phyloP scores from a whole-genome alignment of 2,797 vertebrate species.

The Coregonus sp. region DNA sequence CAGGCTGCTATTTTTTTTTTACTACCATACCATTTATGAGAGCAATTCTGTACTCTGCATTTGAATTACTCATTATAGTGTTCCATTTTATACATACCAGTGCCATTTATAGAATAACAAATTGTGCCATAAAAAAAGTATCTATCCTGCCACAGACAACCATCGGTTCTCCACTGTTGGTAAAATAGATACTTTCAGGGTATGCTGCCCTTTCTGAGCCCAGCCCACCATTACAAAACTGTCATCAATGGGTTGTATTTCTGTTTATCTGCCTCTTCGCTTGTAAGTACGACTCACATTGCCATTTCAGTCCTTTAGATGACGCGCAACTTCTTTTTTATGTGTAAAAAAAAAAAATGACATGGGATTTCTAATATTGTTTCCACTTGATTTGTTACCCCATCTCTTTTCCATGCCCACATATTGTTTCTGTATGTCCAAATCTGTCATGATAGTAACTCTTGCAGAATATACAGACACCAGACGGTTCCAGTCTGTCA shows the following conservation, averaged over 20 bases:
- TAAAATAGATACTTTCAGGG: background rate
- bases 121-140: slow-evolving; percentile 25
- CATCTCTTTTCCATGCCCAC: background rate
- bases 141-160: background rate
- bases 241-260: background rate
- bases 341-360: background rate
- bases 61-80: background rate
- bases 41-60: background rate
- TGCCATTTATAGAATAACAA: slow-evolving; percentile 23
- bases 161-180: background rate
- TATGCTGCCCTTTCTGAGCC: slow-evolving; percentile 1
- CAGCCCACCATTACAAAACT: background rate
- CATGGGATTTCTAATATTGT: background rate
- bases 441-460: slow-evolving; percentile 2
- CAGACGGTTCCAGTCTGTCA: slow-evolving; percentile 1
- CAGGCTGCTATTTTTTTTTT: slow-evolving; percentile 26
- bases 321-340: background rate
- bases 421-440: background rate
- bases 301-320: slow-evolving; percentile 3
- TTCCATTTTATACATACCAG: slow-evolving; percentile 14
- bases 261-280: slow-evolving; percentile 12
- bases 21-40: background rate
- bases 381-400: slow-evolving; percentile 9
- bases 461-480: background rate
- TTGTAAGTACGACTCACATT: background rate